These are phyloP conservation scores for Porites evermanni DNA, from an alignment of 92 coral and sea anemone genomes.

Conservation along the genomic window DNA sequence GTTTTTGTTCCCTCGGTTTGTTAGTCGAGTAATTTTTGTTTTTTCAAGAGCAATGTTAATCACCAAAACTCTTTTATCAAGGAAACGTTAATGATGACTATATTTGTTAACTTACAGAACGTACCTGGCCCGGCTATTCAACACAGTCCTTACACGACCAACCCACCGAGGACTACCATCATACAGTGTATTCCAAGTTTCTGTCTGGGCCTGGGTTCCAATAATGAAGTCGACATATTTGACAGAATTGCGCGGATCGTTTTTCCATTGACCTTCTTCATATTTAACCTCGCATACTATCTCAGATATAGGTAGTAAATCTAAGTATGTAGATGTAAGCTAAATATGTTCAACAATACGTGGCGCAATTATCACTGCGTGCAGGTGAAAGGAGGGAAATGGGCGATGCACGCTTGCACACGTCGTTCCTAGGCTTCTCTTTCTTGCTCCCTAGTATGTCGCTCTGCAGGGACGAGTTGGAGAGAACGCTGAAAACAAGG, in stretches of 20 bases:
- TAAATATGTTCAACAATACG: too few species aligned
- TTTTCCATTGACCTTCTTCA: conserved; percentile 66
- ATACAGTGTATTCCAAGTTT: conserved; percentile 50
- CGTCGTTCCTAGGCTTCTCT: too few species aligned
- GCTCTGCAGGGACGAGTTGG: too few species aligned
- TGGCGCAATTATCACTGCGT: background rate
- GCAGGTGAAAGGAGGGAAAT: too few species aligned
- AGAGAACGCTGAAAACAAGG: too few species aligned
- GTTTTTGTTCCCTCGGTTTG: background rate
- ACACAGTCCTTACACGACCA: conserved; percentile 77
- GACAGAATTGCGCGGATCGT: conserved; percentile 73
- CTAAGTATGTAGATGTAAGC: background rate
- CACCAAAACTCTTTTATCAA: too few species aligned
- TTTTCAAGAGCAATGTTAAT: background rate
- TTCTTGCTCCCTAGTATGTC: too few species aligned
- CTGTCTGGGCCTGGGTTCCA: conserved; percentile 35
- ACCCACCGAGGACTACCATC: conserved; percentile 63
- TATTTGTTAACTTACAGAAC: conserved; percentile 35
- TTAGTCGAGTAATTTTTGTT: background rate
- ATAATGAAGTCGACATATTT: conserved; percentile 62
- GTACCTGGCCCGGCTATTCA: conserved; percentile 80
- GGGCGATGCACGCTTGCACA: too few species aligned
- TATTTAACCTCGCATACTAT: conserved; percentile 74
- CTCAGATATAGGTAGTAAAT: conserved; percentile 31
- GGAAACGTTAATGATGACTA: too few species aligned